Conservation (phyloP, 2,797 vertebrate genomes). For the Diplodus puntazzo region DNA sequence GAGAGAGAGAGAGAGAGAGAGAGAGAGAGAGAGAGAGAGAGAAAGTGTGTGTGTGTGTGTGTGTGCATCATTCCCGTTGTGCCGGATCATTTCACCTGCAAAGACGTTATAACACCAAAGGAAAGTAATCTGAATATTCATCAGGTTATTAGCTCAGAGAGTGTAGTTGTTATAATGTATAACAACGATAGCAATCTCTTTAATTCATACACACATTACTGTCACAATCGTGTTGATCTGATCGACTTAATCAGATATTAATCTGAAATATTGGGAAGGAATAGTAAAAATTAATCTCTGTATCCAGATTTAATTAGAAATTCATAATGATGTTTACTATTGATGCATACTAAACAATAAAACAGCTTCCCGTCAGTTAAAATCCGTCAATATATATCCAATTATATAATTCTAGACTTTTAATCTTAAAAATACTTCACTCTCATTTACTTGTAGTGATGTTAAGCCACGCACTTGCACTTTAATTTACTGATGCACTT, state of each 20-base stretch:
- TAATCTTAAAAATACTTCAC: background rate
- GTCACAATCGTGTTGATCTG: too few relatives aligned
- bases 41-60: background rate
- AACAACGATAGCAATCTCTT: background rate
- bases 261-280: background rate
- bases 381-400: background rate
- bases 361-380: background rate
- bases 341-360: background rate
- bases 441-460: background rate
- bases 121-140: constrained; percentile 29
- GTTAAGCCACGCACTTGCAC: background rate
- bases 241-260: background rate
- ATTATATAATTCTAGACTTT: background rate
- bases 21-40: too few relatives aligned
- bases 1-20: too few relatives aligned
- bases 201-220: background rate
- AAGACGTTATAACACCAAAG: constrained; percentile 21
- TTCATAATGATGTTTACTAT: background rate
- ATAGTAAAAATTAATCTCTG: background rate
- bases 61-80: background rate
- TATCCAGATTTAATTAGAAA: background rate
- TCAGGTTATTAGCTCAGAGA: constrained; percentile 5
- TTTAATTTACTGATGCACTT: constrained; percentile 23
- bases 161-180: too few relatives aligned
- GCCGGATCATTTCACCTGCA: background rate